Conservation (phyloP, 2,888 invertebrate genomes). For the Drosophila siamana region DNA sequence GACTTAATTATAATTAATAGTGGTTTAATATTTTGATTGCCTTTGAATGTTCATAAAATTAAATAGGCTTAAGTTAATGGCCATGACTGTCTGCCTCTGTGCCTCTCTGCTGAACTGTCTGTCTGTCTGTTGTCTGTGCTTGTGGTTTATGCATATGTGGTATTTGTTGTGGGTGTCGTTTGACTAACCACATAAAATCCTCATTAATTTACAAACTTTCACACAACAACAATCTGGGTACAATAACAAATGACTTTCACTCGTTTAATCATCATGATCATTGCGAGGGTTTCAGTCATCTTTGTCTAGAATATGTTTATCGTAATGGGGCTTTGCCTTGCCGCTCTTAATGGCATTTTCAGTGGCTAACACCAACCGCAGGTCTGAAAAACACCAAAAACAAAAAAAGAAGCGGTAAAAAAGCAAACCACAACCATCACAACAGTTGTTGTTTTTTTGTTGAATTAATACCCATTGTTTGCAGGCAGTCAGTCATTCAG, state of each 20-base stretch:
- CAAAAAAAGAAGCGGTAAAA: slow-evolving; percentile 11
- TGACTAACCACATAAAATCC: slow-evolving; percentile 69
- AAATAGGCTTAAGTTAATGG: slow-evolving; percentile 51
- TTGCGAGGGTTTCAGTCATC: slow-evolving; percentile 36
- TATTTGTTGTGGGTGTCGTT: slow-evolving; percentile 45
- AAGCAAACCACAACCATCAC: slow-evolving; percentile 13
- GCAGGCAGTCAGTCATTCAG: slow-evolving; percentile 38
- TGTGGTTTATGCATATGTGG: slow-evolving; percentile 25
- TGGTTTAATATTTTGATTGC: slow-evolving; percentile 50
- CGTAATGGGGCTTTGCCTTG: slow-evolving; percentile 7
- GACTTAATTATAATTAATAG: slow-evolving; percentile 45
- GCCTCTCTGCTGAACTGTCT: slow-evolving; percentile 1
- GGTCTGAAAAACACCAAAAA: slow-evolving; percentile 14
- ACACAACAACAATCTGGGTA: slow-evolving; percentile 20
- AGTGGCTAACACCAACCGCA: slow-evolving; percentile 27
- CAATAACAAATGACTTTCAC: slow-evolving; percentile 62
- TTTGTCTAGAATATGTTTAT: slow-evolving; percentile 51
- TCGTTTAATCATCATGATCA: slow-evolving; percentile 54
- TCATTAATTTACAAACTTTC: slow-evolving; percentile 70
- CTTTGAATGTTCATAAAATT: slow-evolving; percentile 42
- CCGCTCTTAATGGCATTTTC: slow-evolving; percentile 41
- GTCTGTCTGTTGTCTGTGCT: background rate
- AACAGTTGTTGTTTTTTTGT: slow-evolving; percentile 27
- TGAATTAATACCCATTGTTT: slow-evolving; percentile 54
- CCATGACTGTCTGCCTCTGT: background rate